Evolutionary conservation across 1,140 invertebrate genomes (phyloP), one percentile per base, ranked within the genome.

Genomic region (Drosophila pandora): DNA sequence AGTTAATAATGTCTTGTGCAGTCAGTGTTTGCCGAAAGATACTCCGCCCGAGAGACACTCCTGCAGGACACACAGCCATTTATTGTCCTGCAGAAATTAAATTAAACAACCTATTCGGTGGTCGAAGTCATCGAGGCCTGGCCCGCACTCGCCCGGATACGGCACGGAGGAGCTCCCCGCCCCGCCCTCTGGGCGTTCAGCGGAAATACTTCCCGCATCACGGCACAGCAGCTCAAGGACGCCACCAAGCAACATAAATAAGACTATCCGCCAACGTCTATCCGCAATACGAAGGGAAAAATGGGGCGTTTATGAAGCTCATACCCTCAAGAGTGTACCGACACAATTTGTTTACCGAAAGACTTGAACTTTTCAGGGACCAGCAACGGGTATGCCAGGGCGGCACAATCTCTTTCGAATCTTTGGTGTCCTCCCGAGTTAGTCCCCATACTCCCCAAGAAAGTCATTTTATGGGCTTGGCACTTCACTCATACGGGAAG

Each of bases 21-120:
- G 34, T n/a, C 34, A 37, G 60, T 43, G 71, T 30, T 56, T 60
- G 64, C 63, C 39, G 73, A 68, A 59, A 57, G 25, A 74, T 52
- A 56, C 59, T 12, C 34, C 2, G 8, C 32, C 0, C 8, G 3
- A 32, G 30, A 10, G 30, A 10, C 30, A 9, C 0, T 32, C 30
- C 7, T 2, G 30, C 30, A 10, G 9, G 30, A n/a, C 10, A n/a
- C 34, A 12, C 34, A 10, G 12, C 32, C 32, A 80, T 80, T 80
- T 79, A 80, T 80, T 76, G 78, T 77, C 79, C 76, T 76, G 78
- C 78, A 79, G 72, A 80, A 80, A 80, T 80, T 80, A 80, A 80
- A 79, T 80, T 79, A 80, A 80, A 79, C 65, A 80, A 80, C 77
- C 77, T 80, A 62, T 79, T 80, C 57, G 65, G 64, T 67, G 30